Base-by-base conservation (phyloP, 2,888 invertebrate genomes). In the Zhuqinia jingwanae region DNA sequence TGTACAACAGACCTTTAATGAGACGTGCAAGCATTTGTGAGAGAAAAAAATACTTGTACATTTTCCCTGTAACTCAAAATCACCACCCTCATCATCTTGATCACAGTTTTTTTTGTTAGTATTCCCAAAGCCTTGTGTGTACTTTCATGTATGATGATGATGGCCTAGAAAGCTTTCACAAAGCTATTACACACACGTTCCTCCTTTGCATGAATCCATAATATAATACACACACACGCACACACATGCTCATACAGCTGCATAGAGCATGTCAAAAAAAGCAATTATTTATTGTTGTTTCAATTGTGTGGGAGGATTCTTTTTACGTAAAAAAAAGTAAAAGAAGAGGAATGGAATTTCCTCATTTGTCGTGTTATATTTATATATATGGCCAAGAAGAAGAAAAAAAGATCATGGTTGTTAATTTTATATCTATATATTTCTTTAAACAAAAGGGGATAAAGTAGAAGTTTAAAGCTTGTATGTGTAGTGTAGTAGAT, bases 261-360 rank as follows among this genome's bases (percentile, higher is more conserved):
- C 6, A 20, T 45, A n/a, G 3, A 30, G 45, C 76, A 56, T 3
- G 17, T n/a, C 56, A 70, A 25, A 36, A 68, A 73, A 68, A 27
- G 65, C 65, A 77, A 68, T 84, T 84, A 77, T 84, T 84, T 84
- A 84, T 77, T 77, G 58, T 36, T 36, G 36, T 77, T 76, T 53
- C 36, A 65, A 22, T 36, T n/a, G 76, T 82, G 81, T 82, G 60
- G 81, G 81, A 8, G 81, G 68, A 42, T 70, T 63, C 30, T 36
- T 53, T n/a, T n/a, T n/a, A n/a, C n/a, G n/a, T n/a, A n/a, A n/a
- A n/a, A n/a, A 56, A 47, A 27, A 45, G 45, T n/a, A 45, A n/a
- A n/a, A 8, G 42, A 2, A 70, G 15, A 30, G 36, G 30, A 47
- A 65, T 60, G 50, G 25, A 20, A 56, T 25, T 11, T 42, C 53